phyloP scores from a whole-genome alignment of 2,797 vertebrate species.

The Acanthurus leucopareius region DNA sequence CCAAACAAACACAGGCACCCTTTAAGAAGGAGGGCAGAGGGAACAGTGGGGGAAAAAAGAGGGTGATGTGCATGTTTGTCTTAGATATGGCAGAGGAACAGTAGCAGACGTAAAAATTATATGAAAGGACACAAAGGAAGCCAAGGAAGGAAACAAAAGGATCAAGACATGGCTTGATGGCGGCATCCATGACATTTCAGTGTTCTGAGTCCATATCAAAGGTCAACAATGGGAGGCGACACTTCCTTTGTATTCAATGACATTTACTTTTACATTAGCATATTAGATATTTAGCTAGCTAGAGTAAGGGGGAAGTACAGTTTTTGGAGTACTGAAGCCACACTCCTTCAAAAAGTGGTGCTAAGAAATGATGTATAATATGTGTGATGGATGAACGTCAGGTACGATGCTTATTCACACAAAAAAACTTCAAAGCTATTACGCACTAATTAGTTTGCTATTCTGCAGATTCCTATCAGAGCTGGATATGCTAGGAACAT shows the following conservation, averaged over 20 bases:
- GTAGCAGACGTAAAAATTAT: conserved; percentile 14
- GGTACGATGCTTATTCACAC: background rate
- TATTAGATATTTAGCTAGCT: conserved; percentile 47
- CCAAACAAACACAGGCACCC: conserved; percentile 69
- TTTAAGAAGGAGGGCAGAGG: conserved; percentile 62
- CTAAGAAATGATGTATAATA: background rate
- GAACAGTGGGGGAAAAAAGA: background rate
- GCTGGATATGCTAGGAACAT: conserved; percentile 62
- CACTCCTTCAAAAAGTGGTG: background rate
- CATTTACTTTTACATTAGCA: conserved; percentile 65
- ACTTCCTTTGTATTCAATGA: conserved; percentile 60
- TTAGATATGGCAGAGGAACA: conserved; percentile 32
- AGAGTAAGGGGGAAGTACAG: background rate
- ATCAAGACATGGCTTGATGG: conserved; percentile 52
- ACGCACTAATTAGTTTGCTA: conserved; percentile 37
- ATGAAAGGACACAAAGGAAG: conserved; percentile 24
- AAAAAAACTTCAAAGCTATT: conserved; percentile 36
- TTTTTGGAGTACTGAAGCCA: background rate
- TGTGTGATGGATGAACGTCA: conserved; percentile 13
- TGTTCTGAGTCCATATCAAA: conserved; percentile 64
- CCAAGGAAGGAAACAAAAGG: conserved; percentile 1
- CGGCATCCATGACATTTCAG: conserved; percentile 67
- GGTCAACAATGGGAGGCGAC: conserved; percentile 63
- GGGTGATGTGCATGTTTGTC: conserved; percentile 26
- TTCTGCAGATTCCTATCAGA: conserved; percentile 61